Evolutionary conservation across 2,888 invertebrate species (phyloP).

Genomic region (Drosophila pegasa): DNA sequence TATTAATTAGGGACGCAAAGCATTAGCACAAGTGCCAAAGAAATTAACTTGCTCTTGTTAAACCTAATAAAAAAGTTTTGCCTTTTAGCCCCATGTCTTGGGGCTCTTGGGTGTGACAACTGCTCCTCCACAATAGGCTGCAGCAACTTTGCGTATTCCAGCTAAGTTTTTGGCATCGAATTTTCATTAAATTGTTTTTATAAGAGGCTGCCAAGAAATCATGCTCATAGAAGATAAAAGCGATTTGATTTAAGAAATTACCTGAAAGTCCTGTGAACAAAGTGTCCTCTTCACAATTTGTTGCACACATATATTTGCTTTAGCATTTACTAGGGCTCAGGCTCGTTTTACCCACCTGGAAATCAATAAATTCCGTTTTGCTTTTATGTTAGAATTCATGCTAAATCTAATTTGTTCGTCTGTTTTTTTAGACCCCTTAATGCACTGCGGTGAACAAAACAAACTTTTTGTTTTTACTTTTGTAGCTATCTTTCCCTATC

Average conservation of each 20-base stretch:
- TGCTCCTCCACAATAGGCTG: slow-evolving; percentile 5
- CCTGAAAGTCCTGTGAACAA: slow-evolving; percentile 17
- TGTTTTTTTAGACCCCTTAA: background rate
- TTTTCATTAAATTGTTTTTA: slow-evolving; percentile 28
- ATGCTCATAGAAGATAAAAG: slow-evolving; percentile 41
- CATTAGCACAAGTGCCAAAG: slow-evolving; percentile 36
- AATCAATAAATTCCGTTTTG: slow-evolving; percentile 1
- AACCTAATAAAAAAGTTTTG: slow-evolving; percentile 76
- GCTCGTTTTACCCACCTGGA: background rate
- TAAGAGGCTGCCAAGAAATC: slow-evolving; percentile 10
- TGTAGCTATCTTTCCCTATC: background rate
- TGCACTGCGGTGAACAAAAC: background rate
- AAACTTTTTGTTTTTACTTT: background rate
- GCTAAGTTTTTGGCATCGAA: slow-evolving; percentile 37
- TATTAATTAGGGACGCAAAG: slow-evolving; percentile 64
- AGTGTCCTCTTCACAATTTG: background rate
- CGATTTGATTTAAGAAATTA: slow-evolving; percentile 32
- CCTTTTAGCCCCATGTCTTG: slow-evolving; percentile 19
- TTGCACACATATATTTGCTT: background rate
- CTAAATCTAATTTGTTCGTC: slow-evolving; percentile 1
- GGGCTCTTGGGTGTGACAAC: slow-evolving; percentile 21
- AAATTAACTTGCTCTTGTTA: slow-evolving; percentile 66
- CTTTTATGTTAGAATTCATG: background rate
- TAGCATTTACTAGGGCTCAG: background rate
- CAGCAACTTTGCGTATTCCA: slow-evolving; percentile 39